A percentile compares a stretch with the other conserved stretches of the same genome.
Conservation (phyloP, 2,888 invertebrate genomes). For the Sphaeridia pumilis region DNA sequence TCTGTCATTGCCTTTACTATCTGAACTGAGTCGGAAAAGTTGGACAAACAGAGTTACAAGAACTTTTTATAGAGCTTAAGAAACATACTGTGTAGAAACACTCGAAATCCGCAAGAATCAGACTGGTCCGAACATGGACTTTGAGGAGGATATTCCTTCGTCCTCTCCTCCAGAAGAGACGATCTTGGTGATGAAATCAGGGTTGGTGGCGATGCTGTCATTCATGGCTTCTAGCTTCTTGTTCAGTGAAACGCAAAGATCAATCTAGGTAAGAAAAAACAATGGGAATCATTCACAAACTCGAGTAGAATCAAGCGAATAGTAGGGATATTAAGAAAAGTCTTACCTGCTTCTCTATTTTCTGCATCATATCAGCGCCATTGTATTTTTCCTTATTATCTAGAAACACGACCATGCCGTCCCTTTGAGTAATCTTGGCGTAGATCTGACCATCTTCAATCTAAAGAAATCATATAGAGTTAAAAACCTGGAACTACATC, state of each 20-base stretch:
- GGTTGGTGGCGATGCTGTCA: conserved; percentile 29
- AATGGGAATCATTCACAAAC: too few relatives aligned
- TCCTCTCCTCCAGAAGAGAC: conserved; percentile 18
- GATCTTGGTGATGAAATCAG: conserved; percentile 25
- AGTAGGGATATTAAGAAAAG: background rate
- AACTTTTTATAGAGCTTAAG: too few relatives aligned
- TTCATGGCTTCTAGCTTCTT: conserved; percentile 27
- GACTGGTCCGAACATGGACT: conserved; percentile 7
- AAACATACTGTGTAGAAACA: too few relatives aligned
- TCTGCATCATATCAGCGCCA: conserved; percentile 72
- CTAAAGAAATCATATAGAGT: conserved; percentile 43
- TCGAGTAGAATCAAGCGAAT: background rate
- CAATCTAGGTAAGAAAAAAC: conserved; percentile 23
- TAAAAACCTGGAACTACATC: conserved; percentile 19
- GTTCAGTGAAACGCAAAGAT: conserved; percentile 25
- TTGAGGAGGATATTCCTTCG: conserved; percentile 24
- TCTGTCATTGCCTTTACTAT: too few relatives aligned
- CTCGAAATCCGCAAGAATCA: background rate
- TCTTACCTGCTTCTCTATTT: conserved; percentile 59
- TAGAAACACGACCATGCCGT: conserved; percentile 94
- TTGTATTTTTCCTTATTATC: conserved; percentile 93
- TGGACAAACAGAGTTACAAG: too few relatives aligned
- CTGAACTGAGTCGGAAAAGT: too few relatives aligned
- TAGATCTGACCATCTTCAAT: conserved; percentile 95
- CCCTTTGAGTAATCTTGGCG: conserved; percentile 92